Base-by-base conservation (phyloP, 1,140 invertebrate genomes). In the Manduca sexta region DNA sequence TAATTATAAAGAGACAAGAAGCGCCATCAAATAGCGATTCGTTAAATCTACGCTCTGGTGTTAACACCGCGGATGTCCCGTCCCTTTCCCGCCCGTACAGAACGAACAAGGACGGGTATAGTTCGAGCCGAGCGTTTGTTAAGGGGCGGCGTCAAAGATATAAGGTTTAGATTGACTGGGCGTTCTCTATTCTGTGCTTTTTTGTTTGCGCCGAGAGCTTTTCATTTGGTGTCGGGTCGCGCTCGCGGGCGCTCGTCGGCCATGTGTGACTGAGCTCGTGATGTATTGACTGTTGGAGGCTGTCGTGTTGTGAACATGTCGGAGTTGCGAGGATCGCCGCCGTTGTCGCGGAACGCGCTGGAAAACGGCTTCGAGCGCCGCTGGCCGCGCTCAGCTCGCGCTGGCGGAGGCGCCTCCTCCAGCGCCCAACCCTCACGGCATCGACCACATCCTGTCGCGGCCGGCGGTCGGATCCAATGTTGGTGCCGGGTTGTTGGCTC, bases 371-470 rank as follows among this genome's bases (percentile, higher is more conserved):
- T 84, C 52, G 74, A 81, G 71, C 83, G 26, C 96, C 96, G 2
- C 76, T 98, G 60, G 96, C 96, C 0, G 97, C 97, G 0, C 85
- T 98, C 17, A 96, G 97, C 79, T 97, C 95, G n/a, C n/a, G 6
- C 94, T 98, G 93, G 95, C 96, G 11, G 96, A 98, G 84, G 95
- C 82, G 40, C 89, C 72, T 72, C 88, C 76, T 70, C 89, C 57
- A 60, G 88, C 90, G 0, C 45, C 92, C 44, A 98, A 97, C 74
- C 96, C 97, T 7, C 97, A 98, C 82, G 96, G 96, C 10, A 98
- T 98, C 68, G 95, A 97, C 76, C 96, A 97, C 72, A 98, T 98
- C 75, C 85, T 98, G 41, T 94, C 93, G 51, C 89, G 96, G 74
- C 96, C 96, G n/a, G 89, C 92, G 50, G 90, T 88, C 72, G 65